Conservation (phyloP, 2,888 invertebrate species). For the Pseudococcus jackbeardsleyi region DNA sequence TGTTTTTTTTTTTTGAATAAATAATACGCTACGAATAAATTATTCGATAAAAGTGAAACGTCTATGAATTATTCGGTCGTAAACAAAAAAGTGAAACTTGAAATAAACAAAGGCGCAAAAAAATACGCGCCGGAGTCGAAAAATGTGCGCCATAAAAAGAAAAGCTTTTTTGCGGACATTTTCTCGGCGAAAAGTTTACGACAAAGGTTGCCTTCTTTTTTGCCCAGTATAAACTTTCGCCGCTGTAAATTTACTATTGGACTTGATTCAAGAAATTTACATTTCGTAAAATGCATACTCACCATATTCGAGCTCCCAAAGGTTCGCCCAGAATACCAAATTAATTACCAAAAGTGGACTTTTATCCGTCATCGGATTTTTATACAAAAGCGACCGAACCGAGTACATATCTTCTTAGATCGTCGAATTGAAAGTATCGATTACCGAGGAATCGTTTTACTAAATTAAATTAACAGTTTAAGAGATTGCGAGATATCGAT, state of each 20-base stretch:
- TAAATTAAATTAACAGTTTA: not conserved
- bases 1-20: not conserved
- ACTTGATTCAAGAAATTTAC: constrained; percentile 22
- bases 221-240: not conserved
- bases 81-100: constrained; percentile 12
- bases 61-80: constrained; percentile 5
- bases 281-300: not conserved
- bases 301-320: not conserved
- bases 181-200: constrained; percentile 12
- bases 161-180: constrained; percentile 22
- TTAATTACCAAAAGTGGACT: constrained; percentile 17
- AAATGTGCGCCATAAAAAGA: constrained; percentile 5
- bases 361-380: not conserved
- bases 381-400: not conserved
- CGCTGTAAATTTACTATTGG: constrained; percentile 15
- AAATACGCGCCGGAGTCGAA: constrained; percentile 22
- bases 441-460: not conserved
- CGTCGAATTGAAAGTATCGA: not conserved
- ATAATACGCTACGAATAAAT: constrained; percentile 6
- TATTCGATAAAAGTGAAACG: constrained; percentile 12
- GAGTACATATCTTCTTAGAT: not conserved
- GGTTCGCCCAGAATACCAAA: not conserved
- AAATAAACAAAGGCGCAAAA: not conserved
- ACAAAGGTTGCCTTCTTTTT: constrained; percentile 17
- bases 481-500: not conserved